Base-by-base conservation (phyloP, 2,797 vertebrate genomes). In the Falco concolor region DNA sequence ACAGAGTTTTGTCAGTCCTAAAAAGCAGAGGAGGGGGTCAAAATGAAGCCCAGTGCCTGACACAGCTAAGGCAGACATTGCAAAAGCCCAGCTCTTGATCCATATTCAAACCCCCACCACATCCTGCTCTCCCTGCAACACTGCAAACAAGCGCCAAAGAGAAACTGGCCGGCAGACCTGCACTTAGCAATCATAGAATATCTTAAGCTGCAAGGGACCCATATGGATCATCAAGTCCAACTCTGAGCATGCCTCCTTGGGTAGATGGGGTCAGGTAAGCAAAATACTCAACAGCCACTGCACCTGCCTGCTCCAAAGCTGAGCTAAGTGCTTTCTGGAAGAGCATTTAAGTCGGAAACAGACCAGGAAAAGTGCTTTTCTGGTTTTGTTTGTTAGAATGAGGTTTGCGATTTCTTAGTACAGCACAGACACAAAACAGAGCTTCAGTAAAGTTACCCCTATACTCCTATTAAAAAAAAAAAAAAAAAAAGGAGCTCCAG, bases 171-270 rank as follows among this genome's bases (percentile, higher is more conserved):
- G 0, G 23, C 18, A 68, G 42, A 21, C 13, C 28, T 36, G 40
- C 16, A 17, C 12, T 32, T 22, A 2, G 5, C 24, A 64, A 63
- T n/a, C 13, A 13, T 1, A 16, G 49, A 52, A 3, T n/a, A 78
- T 16, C 13, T 49, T 0, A 1, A 47, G 28, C 2, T 10, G 8
- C 40, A 80, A 85, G 12, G 27, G 63, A 80, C 19, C 20, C 28
- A 21, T 12, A 38, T 52, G 18, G 34, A 50, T 22, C 63, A 38
- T 25, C 32, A 44, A n/a, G 54, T 11, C 64, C 34, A 30, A 7
- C 44, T 38, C 56, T 0, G 1, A 75, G 57, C 1, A 0, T 6
- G 10, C 17, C 27, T 69, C 27, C 19, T 13, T 0, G 0, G 28
- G 27, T 9, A 22, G 36, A 59, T 4, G n/a, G 49, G 8, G 13